A percentile compares a stretch with the other conserved stretches of the same genome.
These are phyloP conservation scores for Erebia palarica DNA, from an alignment of 2,888 invertebrate species.

Conservation along the genomic window DNA sequence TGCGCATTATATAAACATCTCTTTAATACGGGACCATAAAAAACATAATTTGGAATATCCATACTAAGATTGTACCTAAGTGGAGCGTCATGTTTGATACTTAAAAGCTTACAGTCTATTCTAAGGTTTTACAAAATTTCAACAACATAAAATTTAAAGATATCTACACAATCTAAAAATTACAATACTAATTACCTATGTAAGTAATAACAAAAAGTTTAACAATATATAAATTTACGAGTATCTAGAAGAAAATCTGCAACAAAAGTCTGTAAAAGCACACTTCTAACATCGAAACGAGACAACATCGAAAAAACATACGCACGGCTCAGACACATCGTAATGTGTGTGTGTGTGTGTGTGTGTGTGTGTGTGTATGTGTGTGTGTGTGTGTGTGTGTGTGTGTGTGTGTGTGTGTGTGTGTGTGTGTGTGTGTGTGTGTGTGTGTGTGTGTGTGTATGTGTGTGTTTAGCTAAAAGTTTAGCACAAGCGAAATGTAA, in stretches of 20 bases:
- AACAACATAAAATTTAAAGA: not conserved
- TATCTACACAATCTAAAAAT: not conserved
- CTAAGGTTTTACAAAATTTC: not conserved
- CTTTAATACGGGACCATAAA: too few relatives aligned
- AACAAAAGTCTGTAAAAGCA: conserved; percentile 37
- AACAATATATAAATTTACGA: not conserved
- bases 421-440: not conserved
- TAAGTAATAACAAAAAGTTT: too few relatives aligned
- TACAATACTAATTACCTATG: too few relatives aligned
- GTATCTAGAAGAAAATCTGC: conserved; percentile 26
- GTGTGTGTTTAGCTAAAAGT: too few relatives aligned
- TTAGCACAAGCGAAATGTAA: not conserved
- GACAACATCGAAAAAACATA: conserved; percentile 55
- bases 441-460: too few relatives aligned
- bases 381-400: not conserved
- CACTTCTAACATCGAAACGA: conserved; percentile 48
- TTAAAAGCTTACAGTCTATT: not conserved
- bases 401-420: not conserved
- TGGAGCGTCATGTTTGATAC: not conserved
- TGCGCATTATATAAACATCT: too few relatives aligned
- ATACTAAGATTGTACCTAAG: too few relatives aligned
- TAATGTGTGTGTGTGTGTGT: conserved; percentile 6
- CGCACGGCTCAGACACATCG: conserved; percentile 24
- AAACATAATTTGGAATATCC: too few relatives aligned
- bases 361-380: not conserved